A percentile compares a stretch with the other conserved stretches of the same genome.
Conservation (phyloP, 1,140 invertebrate species). For the Globodera rostochiensis region DNA sequence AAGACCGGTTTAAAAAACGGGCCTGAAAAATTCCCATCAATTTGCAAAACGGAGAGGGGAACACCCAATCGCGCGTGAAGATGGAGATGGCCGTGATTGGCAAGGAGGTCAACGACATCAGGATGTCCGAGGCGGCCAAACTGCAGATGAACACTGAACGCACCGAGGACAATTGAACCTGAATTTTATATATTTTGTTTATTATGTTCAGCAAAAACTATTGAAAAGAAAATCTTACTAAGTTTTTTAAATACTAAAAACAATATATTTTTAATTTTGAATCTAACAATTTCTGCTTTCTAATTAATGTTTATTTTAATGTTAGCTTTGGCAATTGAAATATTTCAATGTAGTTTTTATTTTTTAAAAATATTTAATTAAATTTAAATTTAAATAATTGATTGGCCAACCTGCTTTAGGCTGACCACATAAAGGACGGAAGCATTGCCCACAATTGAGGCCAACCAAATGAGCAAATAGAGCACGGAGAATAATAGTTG, state of each 20-base stretch:
- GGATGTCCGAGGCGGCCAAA: constrained; percentile 57
- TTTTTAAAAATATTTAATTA: background rate
- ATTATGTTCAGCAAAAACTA: too few relatives aligned
- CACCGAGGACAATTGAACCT: constrained; percentile 60
- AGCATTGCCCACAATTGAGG: constrained; percentile 59
- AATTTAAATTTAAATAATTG: constrained; percentile 31
- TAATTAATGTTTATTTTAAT: too few relatives aligned
- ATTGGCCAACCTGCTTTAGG: constrained; percentile 58
- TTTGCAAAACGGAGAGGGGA: constrained; percentile 61
- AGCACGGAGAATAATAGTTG: constrained; percentile 60
- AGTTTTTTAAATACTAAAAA: background rate
- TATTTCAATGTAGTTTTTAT: background rate
- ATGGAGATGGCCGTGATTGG: constrained; percentile 63
- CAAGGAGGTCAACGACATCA: constrained; percentile 61
- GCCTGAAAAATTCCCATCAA: constrained; percentile 65
- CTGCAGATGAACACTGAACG: constrained; percentile 63
- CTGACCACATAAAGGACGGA: constrained; percentile 61
- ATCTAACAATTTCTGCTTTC: too few relatives aligned
- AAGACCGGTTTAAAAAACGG: background rate
- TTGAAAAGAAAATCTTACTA: too few relatives aligned
- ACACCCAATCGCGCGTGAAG: constrained; percentile 65
- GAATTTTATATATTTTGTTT: background rate
- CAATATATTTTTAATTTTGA: constrained; percentile 17
- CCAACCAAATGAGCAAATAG: constrained; percentile 60
- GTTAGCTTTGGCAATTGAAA: background rate